A percentile compares a stretch with the other conserved stretches of the same genome.
Conservation (phyloP, 2,113 vertebrate genomes). For the Geococcyx californianus region DNA sequence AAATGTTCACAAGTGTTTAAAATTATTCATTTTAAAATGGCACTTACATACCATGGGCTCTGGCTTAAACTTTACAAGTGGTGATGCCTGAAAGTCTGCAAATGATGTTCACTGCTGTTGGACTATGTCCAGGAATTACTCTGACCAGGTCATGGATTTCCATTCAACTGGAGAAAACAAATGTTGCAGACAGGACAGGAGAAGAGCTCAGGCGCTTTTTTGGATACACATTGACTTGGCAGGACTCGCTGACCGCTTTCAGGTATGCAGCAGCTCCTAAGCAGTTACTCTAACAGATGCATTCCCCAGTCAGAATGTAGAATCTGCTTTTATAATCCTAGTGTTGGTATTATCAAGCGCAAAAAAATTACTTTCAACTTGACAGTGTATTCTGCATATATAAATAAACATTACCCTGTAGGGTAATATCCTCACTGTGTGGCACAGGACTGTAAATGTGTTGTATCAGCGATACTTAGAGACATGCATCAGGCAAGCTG, state of each 20-base stretch:
- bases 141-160: neutral
- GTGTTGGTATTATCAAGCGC: neutral
- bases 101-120: neutral
- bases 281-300: neutral
- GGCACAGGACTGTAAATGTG: neutral
- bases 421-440: neutral
- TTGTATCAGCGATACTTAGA: neutral
- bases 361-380: neutral
- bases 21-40: neutral
- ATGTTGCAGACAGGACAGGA: neutral
- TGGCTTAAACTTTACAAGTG: neutral
- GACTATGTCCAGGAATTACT: neutral
- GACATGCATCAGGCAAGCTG: fast-evolving
- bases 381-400: neutral
- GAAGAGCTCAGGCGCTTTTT: neutral
- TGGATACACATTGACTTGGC: neutral
- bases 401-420: neutral
- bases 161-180: neutral
- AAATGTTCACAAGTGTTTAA: neutral
- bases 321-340: neutral
- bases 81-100: neutral
- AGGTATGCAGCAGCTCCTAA: neutral
- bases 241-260: neutral
- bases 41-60: neutral
- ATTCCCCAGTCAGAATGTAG: neutral